Evolutionary conservation across 2,888 invertebrate species (phyloP).

Genomic region (Parascotia fuliginaria): DNA sequence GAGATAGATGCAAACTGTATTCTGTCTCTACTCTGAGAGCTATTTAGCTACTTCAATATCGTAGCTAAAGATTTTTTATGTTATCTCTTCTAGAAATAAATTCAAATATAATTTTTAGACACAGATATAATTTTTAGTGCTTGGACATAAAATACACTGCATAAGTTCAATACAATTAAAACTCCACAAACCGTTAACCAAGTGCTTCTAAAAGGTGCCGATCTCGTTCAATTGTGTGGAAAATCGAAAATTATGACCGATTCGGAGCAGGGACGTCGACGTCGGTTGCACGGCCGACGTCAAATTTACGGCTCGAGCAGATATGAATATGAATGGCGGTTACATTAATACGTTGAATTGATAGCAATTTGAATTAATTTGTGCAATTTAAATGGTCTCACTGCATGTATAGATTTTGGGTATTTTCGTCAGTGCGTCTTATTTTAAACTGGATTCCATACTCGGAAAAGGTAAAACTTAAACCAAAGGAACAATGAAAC

Average conservation of each 20-base stretch:
- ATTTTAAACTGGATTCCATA: no score
- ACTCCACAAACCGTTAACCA: slow-evolving; percentile 19
- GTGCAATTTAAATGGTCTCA: slow-evolving; percentile 5
- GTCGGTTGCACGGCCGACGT: slow-evolving; percentile 61
- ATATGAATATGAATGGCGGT: slow-evolving; percentile 63
- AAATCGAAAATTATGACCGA: slow-evolving; percentile 83
- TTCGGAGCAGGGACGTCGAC: slow-evolving; percentile 58
- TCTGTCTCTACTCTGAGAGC: no score
- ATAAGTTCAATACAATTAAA: slow-evolving; percentile 26
- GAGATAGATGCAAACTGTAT: no score
- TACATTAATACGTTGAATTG: slow-evolving; percentile 37
- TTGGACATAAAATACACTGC: slow-evolving; percentile 1
- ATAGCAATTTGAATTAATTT: slow-evolving; percentile 27
- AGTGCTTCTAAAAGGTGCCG: slow-evolving; percentile 58
- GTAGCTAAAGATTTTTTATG: no score
- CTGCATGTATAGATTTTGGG: background rate
- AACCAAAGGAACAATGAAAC: no score
- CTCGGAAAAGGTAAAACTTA: no score
- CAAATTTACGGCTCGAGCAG: slow-evolving; percentile 60
- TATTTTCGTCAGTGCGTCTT: background rate
- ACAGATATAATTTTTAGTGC: no score
- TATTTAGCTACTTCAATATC: no score
- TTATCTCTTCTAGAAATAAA: no score
- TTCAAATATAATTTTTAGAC: no score
- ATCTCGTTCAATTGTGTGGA: slow-evolving; percentile 74